Evolutionary conservation across 1,140 invertebrate species (phyloP), one percentile per base, ranked within the genome.

Genomic region (Lutraria rhynchaena): DNA sequence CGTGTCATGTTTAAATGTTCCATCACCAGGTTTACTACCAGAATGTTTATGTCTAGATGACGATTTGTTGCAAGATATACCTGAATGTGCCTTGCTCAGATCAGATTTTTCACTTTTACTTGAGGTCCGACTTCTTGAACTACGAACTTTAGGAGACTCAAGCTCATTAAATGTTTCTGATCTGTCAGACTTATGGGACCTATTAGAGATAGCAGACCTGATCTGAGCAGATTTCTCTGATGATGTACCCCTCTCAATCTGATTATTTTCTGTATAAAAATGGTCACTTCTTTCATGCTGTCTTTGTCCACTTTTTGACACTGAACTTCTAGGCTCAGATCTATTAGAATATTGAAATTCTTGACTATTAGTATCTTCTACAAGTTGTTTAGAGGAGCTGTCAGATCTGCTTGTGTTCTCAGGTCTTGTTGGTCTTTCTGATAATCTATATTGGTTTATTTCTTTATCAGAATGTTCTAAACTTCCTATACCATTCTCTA

Each of bases 311-410:
- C 24, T 57, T 3, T 24, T 2, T 17, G 31, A 71, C 51, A 24
- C 31, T 55, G 49, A 37, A 55, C 69, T 55, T 57, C 19, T 4
- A 3, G 31, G 11, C 27, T 69, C 65, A 2, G 65, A 69, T 19
- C 65, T 49, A 19, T 33, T 5, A n/a, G 65, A 69, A 1, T 24
- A 44, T 51, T 35, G 46, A 53, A 15, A 27, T 55, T 15, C 31
- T 19, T 57, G 15, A 22, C 19, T 31, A 11, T 15, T 9, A 35
- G 27, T 13, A 15, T 57, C 53, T 31, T 55, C 51, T 37, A 22
- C 27, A 17, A 7, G 35, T 33, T 35, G 33, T 41, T n/a, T 27
- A 51, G 46, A 70, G 33, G 44, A 33, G 49, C 17, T 31, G 9
- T 17, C 27, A 19, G 49, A 37, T 11, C 33, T 55, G 24, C 22